Evolutionary conservation across 2,888 invertebrate species (phyloP).

Genomic region (Pyrrhia umbra): DNA sequence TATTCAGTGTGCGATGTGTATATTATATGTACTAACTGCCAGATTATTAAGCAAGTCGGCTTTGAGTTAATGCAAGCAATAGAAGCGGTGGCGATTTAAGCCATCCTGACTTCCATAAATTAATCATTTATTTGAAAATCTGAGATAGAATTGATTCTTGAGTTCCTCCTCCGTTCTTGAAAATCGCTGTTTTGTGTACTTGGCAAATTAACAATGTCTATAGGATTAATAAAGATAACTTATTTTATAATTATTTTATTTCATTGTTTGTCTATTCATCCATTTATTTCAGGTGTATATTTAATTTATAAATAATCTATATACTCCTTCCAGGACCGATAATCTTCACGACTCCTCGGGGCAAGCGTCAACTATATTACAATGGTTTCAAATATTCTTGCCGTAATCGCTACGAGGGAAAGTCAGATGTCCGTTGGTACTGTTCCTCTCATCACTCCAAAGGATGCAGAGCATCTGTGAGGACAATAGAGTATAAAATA

Average conservation of each 20-base stretch:
- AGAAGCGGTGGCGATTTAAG: no score
- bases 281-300: not conserved
- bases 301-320: not conserved
- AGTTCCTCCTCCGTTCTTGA: no score
- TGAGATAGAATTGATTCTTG: no score
- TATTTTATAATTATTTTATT: not conserved
- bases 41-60: no score
- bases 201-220: no score
- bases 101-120: no score
- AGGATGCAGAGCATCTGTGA: conserved; percentile 65
- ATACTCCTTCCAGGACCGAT: conserved; percentile 40
- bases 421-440: conserved; percentile 63
- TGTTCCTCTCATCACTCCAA: conserved; percentile 69
- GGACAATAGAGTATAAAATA: conserved; percentile 62
- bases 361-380: conserved; percentile 54
- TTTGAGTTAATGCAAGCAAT: no score
- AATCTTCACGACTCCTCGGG: conserved; percentile 50
- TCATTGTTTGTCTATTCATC: not conserved
- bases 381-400: conserved; percentile 58
- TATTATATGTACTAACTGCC: no score
- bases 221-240: no score
- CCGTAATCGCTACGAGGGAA: conserved; percentile 44
- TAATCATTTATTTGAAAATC: no score
- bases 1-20: no score
- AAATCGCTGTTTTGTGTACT: no score